These are phyloP conservation scores for Ectemnius lituratus DNA, from an alignment of 2,888 invertebrate genomes.

Conservation along the genomic window DNA sequence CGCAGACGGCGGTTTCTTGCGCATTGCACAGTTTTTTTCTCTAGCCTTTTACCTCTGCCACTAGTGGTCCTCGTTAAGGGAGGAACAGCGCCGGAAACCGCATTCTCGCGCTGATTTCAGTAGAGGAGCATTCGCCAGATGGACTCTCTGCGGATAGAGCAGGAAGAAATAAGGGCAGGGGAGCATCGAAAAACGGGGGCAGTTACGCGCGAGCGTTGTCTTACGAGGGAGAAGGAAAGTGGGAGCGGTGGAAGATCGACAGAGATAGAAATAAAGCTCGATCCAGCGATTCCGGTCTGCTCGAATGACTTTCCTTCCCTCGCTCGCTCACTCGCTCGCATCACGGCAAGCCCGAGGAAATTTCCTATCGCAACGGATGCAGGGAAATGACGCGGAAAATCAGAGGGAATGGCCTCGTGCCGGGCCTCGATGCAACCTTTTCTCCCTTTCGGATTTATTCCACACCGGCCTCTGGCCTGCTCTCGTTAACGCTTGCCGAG, in stretches of 20 bases:
- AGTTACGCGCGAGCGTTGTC: neutral
- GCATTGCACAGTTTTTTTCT: neutral
- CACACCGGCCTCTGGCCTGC: constrained; percentile 27
- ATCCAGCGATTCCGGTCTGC: constrained; percentile 43
- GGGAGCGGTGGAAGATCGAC: constrained; percentile 9
- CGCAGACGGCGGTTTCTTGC: neutral
- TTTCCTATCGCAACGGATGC: constrained; percentile 57
- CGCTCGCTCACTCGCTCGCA: constrained; percentile 31
- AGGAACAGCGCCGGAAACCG: neutral
- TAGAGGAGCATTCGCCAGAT: neutral
- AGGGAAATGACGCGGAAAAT: constrained; percentile 58
- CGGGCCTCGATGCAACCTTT: constrained; percentile 42
- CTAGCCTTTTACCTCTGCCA: neutral
- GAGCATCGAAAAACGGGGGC: neutral
- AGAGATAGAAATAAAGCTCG: too few relatives aligned
- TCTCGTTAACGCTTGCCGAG: constrained; percentile 43
- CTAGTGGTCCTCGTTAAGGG: neutral
- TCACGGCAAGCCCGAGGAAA: constrained; percentile 52
- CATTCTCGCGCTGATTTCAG: neutral
- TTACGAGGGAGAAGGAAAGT: constrained; percentile 8
- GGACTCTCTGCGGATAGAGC: neutral
- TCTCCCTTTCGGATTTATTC: constrained; percentile 35
- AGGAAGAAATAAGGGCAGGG: constrained; percentile 1
- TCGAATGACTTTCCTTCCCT: constrained; percentile 51
- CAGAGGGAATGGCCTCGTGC: constrained; percentile 49